Base-by-base conservation (phyloP, 2,797 vertebrate species). In the Coendou prehensilis region DNA sequence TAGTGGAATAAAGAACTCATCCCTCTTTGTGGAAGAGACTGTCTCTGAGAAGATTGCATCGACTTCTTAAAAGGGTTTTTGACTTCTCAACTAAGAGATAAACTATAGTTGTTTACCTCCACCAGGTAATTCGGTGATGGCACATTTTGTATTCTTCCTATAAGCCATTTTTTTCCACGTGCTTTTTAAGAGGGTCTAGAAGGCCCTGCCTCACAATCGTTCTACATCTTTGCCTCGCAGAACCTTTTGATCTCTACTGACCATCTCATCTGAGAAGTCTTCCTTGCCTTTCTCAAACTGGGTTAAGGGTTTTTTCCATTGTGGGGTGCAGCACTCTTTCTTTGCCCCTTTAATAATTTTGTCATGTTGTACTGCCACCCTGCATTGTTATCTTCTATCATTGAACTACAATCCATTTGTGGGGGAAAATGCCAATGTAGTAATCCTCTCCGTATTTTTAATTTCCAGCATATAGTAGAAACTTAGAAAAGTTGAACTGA, bases 371-470 rank as follows among this genome's bases (percentile, higher is more conserved):
- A 23, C 11, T 78, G 4, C 69, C 33, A 69, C 23, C 95, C 7
- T 20, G n/a, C 69, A 86, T 75, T 54, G 17, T 54, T 59, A 78
- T 10, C 18, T 30, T 84, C 30, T 17, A 5, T 81, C 9, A 50
- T 2, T 76, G 33, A 9, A 59, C 14, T 82, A 14, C 54, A 33
- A 81, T 73, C 22, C 82, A 83, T 69, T 86, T 63, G 1, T 92
- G 50, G 26, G 50, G 69, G 61, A 73, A 71, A 80, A 63, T 41
- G 0, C 8, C 0, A 13, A 37, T 17, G 10, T 85, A 47, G 85
- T 80, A 61, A 57, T 63, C 11, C 75, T 67, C 33, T 76, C 26
- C 73, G 17, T 22, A 90, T 81, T 89, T 96, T 37, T 33, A 95
- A 87, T 67, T 96, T 45, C 26, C 76, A 78, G 30, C n/a, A 50